Percentiles rank a stretch among this genome's conserved stretches.
Conservation (phyloP, 2,888 invertebrate species). For the Thereva unica region DNA sequence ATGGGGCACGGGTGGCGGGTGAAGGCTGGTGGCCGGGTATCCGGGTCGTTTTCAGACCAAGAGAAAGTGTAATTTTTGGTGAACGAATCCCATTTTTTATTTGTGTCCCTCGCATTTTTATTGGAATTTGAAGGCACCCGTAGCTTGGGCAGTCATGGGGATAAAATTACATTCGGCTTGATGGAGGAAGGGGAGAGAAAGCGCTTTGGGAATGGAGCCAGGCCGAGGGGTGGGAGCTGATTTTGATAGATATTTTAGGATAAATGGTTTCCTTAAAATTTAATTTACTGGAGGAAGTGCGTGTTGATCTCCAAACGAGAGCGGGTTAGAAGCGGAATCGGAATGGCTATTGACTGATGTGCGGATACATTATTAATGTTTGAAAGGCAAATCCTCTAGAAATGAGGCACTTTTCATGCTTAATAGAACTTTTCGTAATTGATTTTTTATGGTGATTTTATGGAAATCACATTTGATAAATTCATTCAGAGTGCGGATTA, state of each 20-base stretch:
- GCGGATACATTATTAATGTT: no score
- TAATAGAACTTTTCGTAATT: no score
- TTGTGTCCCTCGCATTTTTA: constrained; percentile 32
- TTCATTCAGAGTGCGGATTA: no score
- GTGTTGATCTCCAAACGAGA: constrained; percentile 19
- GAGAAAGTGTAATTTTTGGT: constrained; percentile 36
- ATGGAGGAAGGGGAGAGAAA: no score
- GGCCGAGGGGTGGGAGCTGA: constrained; percentile 22
- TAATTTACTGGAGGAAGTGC: constrained; percentile 39
- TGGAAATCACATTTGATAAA: no score
- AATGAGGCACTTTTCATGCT: no score
- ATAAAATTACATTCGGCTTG: constrained; percentile 32
- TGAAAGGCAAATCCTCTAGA: no score
- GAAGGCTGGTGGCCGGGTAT: neutral
- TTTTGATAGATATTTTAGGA: constrained; percentile 40
- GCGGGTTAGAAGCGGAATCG: neutral
- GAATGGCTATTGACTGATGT: no score
- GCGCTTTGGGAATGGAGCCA: no score
- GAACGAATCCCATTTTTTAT: constrained; percentile 41
- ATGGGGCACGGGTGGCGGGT: no score
- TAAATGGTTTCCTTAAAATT: constrained; percentile 37
- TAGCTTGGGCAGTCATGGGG: constrained; percentile 32
- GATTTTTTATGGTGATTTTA: no score
- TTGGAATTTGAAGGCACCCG: constrained; percentile 30
- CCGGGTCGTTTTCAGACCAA: neutral